Base-by-base conservation (phyloP, 2,797 vertebrate genomes). In the Scleropages formosus region DNA sequence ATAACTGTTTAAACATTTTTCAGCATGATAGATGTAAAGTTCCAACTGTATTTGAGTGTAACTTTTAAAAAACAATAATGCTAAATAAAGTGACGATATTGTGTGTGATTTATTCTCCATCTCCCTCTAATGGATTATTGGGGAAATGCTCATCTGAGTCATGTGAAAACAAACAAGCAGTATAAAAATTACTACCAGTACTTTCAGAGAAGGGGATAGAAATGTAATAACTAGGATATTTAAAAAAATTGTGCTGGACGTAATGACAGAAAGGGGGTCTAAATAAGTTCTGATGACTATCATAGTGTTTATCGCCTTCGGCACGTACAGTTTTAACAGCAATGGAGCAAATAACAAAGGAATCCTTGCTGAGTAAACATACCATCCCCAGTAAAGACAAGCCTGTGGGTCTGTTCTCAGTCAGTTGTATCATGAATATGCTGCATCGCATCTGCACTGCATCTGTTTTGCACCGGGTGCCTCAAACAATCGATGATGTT, bases 101-200 rank as follows among this genome's bases (percentile, higher is more conserved):
- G 6, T 26, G 49, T 15, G 20, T 1, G 49, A 53, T 20, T 53
- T 16, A 69, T 53, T 56, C 47, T 49, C 44, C 66, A 68, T 51
- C 66, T 69, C 67, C 67, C 67, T 69, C 67, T 69, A 69, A 69
- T 69, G 67, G 67, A 47, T 69, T 69, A 69, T 26, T 8, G 69
- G 67, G 47, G 67, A 69, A 69, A 69, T 69, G 67, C 67, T 53
- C 46, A 44, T 51, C 46, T 51, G 67, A 16, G 6, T 51, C 4
- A 51, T 24, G 22, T 26, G 16, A 69, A 69, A 49, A 53, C 16
- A 69, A 26, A 53, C 18, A 39, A 47, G 24, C 49, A 16, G 69
- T 69, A 20, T 61, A 20, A 8, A 3, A 59, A 61, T 1, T 4
- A 20, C 61, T 11, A 56, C 18, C 56, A 12, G 56, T 56, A 56